Evolutionary conservation across 37 sponge, comb jelly and placozoan species (phyloP).

Genomic region (Mnemiopsis leidyi): DNA sequence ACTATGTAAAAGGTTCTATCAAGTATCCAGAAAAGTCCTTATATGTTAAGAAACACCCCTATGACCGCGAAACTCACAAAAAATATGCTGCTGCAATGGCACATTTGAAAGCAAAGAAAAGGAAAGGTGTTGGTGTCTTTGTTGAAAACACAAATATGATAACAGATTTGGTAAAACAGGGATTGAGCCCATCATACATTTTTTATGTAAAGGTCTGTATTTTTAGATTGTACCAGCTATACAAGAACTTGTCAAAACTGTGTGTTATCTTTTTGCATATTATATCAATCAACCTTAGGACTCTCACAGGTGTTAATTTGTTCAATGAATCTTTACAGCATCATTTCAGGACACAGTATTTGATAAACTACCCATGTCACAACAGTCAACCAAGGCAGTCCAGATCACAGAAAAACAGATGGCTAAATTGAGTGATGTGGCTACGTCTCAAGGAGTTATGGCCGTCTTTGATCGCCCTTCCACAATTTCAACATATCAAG

Average conservation of each 20-base stretch:
- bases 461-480: slow-evolving; percentile 12
- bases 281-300: not conserved
- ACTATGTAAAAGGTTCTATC: not conserved
- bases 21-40: slow-evolving; percentile 15
- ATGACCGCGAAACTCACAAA: slow-evolving; percentile 16
- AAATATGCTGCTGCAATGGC: slow-evolving; percentile 51
- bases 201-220: slow-evolving; percentile 3
- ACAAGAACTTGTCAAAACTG: too few species aligned
- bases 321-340: too few species aligned
- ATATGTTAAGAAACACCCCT: not conserved
- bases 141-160: slow-evolving; percentile 29
- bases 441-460: not conserved
- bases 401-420: slow-evolving; percentile 2
- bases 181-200: not conserved
- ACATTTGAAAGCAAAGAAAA: not conserved
- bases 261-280: too few species aligned
- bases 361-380: not conserved
- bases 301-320: too few species aligned
- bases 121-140: slow-evolving; percentile 10
- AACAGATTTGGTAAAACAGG: not conserved
- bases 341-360: slow-evolving; percentile 5
- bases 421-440: not conserved
- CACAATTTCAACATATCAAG: not conserved
- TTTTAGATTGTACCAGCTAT: too few species aligned
- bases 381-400: not conserved